Conservation (phyloP, 2,888 invertebrate genomes). For the Heliconius aoede region DNA sequence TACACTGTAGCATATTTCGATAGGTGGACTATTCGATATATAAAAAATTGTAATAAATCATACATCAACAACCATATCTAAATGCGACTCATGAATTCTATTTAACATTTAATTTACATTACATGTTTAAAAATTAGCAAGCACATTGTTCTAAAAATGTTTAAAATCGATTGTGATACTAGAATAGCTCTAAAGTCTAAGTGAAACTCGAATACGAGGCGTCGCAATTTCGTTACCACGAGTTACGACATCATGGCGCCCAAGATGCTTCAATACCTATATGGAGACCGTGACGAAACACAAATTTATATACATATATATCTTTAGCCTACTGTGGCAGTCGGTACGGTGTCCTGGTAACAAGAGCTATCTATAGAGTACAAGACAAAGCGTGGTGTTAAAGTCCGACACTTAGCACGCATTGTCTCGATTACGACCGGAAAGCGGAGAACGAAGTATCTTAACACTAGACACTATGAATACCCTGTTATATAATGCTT, state of each 20-base stretch:
- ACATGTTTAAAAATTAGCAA: constrained; percentile 1
- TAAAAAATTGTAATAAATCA: not conserved
- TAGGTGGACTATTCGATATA: too few species aligned
- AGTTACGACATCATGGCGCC: constrained; percentile 31
- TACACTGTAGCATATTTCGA: too few species aligned
- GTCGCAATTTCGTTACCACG: constrained; percentile 36
- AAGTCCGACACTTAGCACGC: too few species aligned
- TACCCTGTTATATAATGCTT: too few species aligned
- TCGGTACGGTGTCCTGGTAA: not conserved
- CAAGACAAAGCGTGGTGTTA: too few species aligned
- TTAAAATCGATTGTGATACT: constrained; percentile 43
- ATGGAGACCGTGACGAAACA: not conserved
- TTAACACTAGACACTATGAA: not conserved
- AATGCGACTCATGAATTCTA: not conserved
- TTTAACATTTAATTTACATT: not conserved
- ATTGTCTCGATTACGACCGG: too few species aligned
- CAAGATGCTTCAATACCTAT: not conserved
- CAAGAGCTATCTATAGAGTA: too few species aligned
- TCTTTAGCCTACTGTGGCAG: not conserved
- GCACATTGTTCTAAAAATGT: constrained; percentile 5
- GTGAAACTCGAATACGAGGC: constrained; percentile 34
- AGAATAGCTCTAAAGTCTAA: constrained; percentile 32
- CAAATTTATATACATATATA: not conserved
- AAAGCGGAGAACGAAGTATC: not conserved
- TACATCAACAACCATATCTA: not conserved